Evolutionary conservation across 2,797 vertebrate genomes (phyloP).

Genomic region (Zenarchopterus dispar): DNA sequence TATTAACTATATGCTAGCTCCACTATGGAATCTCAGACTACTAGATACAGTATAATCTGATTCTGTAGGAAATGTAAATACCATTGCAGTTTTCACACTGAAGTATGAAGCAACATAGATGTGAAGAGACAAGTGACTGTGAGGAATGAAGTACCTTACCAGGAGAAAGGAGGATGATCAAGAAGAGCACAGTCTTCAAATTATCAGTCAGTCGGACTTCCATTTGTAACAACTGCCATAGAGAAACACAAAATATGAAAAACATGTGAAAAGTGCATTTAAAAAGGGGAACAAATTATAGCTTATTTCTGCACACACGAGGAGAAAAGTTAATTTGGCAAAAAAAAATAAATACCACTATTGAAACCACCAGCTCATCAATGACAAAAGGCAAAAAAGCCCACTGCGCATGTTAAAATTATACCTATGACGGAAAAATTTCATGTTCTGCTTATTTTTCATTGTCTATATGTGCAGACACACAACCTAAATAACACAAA

Average conservation of each 20-base stretch:
- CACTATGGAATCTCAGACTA: too few species aligned
- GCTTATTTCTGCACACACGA: neutral
- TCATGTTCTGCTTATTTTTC: neutral
- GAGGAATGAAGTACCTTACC: slow-evolving; percentile 31
- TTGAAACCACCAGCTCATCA: neutral
- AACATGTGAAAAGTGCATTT: slow-evolving; percentile 6
- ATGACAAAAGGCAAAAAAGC: neutral
- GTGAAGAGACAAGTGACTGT: neutral
- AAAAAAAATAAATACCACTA: neutral
- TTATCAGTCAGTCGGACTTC: neutral
- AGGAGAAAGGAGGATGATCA: slow-evolving; percentile 29
- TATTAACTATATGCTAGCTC: too few species aligned
- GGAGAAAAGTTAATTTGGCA: neutral
- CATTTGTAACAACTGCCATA: slow-evolving; percentile 28
- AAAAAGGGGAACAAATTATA: slow-evolving; percentile 21
- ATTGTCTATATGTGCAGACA: slow-evolving; percentile 9
- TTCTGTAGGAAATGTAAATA: too few species aligned
- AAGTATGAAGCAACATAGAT: neutral
- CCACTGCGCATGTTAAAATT: neutral
- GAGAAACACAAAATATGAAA: slow-evolving; percentile 24
- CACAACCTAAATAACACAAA: slow-evolving; percentile 31
- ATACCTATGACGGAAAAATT: neutral
- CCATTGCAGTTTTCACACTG: too few species aligned
- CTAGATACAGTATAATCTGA: too few species aligned
- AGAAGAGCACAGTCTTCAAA: slow-evolving; percentile 31